A percentile compares a stretch with the other conserved stretches of the same genome.
These are phyloP conservation scores for Gyrodactylus salaris DNA, from an alignment of 1,140 invertebrate species.

Conservation along the genomic window DNA sequence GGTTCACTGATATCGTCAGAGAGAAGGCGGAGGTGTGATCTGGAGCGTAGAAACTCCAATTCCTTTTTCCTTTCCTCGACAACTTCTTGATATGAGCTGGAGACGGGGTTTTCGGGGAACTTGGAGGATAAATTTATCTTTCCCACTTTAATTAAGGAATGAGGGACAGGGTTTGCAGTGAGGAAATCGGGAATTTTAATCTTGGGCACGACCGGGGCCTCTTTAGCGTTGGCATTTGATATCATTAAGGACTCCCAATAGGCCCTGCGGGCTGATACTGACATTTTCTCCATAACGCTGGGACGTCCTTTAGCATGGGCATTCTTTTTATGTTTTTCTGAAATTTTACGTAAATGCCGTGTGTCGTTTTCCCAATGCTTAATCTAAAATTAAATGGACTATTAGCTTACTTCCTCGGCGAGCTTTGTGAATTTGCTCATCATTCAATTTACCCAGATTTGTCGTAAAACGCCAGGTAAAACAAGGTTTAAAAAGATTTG, in stretches of 20 bases:
- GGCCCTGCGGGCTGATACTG: neutral
- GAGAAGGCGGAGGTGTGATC: neutral
- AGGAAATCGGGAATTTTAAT: neutral
- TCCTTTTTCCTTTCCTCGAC: neutral
- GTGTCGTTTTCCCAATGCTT: neutral
- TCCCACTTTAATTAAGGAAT: neutral
- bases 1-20: neutral
- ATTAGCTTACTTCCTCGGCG: neutral
- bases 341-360: neutral
- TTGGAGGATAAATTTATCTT: neutral
- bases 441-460: neutral
- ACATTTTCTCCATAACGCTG: neutral
- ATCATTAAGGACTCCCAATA: neutral
- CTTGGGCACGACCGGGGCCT: neutral
- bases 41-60: neutral
- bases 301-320: neutral
- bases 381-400: neutral
- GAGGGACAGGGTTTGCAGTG: neutral
- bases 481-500: neutral
- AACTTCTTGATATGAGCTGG: neutral
- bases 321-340: neutral
- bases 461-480: neutral
- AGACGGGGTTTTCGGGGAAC: too few relatives aligned
- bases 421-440: neutral
- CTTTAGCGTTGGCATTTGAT: neutral